Percentiles rank a stretch among this genome's conserved stretches.
phyloP scores from a whole-genome alignment of 2,888 invertebrate species.

The Camponotus fellah region DNA sequence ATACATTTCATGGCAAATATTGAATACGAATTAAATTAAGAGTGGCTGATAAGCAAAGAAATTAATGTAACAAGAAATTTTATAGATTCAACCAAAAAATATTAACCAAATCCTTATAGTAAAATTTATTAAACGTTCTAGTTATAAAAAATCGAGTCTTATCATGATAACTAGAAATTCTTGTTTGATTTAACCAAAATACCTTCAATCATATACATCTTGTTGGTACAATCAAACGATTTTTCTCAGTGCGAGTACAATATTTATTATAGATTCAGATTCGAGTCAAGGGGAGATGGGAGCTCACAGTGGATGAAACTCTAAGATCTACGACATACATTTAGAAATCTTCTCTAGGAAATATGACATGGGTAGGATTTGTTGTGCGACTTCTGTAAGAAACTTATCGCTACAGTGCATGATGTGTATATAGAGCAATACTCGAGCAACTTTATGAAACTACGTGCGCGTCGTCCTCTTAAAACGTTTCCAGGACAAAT shows the following conservation, averaged over 20 bases:
- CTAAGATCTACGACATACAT: not conserved
- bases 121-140: no score
- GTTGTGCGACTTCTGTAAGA: not conserved
- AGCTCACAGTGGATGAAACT: not conserved
- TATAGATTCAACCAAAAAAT: no score
- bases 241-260: not conserved
- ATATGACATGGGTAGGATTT: not conserved
- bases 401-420: not conserved
- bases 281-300: not conserved
- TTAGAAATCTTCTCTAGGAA: not conserved
- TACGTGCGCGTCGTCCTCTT: not conserved
- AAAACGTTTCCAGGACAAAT: slow-evolving; percentile 14
- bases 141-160: no score
- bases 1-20: no score
- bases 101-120: no score
- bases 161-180: no score
- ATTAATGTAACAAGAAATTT: no score
- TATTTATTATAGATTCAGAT: not conserved
- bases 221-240: no score
- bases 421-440: not conserved
- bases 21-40: no score
- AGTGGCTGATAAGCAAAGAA: no score
- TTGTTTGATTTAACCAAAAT: no score
- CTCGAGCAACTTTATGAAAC: not conserved
- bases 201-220: no score